Evolutionary conservation across 1,140 invertebrate species (phyloP), one percentile per base, ranked within the genome.

Genomic region (Limonius californicus): DNA sequence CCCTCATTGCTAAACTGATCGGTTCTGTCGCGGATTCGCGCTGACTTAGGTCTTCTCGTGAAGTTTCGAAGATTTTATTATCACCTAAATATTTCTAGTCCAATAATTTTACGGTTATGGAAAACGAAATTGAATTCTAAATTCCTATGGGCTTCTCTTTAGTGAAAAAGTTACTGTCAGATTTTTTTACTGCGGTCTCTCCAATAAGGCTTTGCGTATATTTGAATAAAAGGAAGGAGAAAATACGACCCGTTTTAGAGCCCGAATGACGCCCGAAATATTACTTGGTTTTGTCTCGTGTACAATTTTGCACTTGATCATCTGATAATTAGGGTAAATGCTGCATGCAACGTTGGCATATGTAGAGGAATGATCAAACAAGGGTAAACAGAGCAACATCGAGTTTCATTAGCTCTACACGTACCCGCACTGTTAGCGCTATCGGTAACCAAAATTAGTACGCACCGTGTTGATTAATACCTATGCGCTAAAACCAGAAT

Each of bases 31-130:
- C 23, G 23, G 23, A 27, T 14, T 9, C 35, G 35, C 35, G 35
- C 35, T 39, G 35, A 39, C 3, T 39, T 27, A 27, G 35, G 8
- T 14, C 35, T 39, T 39, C n/a, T 39, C n/a, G n/a, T 14, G 8
- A 39, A 39, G n/a, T 14, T 39, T 39, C n/a, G 3, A 39, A 39
- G 35, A 39, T 39, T 39, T 39, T 39, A 39, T 39, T 39, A 39
- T 39, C 35, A 14, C 35, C 35, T 39, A 39, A 39, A 39, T 39
- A 39, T 39, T 39, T 39, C 35, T 39, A 39, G 35, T 39, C 11
- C 35, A 39, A 39, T 39, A 39, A 39, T 39, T 39, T 39, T 39
- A 39, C 35, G 35, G 35, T 39, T 39, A 39, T 39, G n/a, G 35
- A 39, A 39, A 14, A 39, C n/a, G 35, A 39, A 39, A 39, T 39